Conservation (phyloP, 2,113 vertebrate species). For the Brienomyrus longianalis region DNA sequence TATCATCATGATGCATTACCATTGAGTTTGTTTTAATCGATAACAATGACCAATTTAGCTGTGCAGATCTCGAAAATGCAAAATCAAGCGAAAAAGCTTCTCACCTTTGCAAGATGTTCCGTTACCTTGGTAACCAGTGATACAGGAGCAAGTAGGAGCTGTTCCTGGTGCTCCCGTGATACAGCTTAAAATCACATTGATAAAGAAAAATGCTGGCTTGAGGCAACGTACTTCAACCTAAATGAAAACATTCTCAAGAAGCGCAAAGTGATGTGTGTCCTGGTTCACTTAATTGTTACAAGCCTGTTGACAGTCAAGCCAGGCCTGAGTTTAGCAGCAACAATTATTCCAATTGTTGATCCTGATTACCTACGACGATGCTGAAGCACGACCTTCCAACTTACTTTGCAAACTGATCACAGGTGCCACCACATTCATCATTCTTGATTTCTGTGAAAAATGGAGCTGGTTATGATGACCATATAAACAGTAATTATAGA, state of each 20-base stretch:
- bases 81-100: background rate
- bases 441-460: slow-evolving; percentile 11
- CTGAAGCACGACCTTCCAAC: background rate
- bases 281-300: background rate
- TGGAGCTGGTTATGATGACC: background rate
- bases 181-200: slow-evolving; percentile 64
- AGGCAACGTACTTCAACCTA: background rate
- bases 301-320: background rate
- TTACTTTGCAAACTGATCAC: slow-evolving; percentile 12
- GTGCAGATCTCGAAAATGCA: background rate
- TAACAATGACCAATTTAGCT: background rate
- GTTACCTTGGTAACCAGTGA: slow-evolving; percentile 80
- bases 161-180: slow-evolving; percentile 53
- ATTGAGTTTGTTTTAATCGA: background rate
- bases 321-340: background rate
- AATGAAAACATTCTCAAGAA: background rate
- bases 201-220: background rate
- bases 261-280: background rate
- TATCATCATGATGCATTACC: background rate
- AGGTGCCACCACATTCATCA: background rate
- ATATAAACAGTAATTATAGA: background rate
- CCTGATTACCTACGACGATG: background rate
- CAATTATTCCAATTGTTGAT: background rate
- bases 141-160: slow-evolving; percentile 65
- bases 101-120: slow-evolving; percentile 81